These are phyloP conservation scores for Panurus biarmicus DNA, from an alignment of 2,113 vertebrate species.

Conservation along the genomic window DNA sequence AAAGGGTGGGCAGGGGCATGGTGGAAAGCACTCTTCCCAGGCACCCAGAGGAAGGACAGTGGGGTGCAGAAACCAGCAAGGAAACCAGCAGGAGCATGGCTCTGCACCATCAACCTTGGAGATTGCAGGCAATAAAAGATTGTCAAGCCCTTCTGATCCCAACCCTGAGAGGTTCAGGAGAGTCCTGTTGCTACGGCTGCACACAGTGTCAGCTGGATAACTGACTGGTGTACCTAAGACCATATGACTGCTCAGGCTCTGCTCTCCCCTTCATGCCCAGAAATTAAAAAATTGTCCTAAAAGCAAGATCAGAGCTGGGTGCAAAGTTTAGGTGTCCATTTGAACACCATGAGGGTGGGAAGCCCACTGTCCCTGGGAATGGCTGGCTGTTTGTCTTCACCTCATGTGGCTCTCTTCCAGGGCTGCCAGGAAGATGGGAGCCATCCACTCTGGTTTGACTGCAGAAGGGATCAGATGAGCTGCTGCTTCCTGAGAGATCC, in stretches of 20 bases:
- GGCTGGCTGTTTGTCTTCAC: background rate
- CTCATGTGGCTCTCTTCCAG: background rate
- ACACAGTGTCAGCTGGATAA: background rate
- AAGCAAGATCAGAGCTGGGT: background rate
- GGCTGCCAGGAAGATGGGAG: background rate
- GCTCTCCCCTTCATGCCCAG: background rate
- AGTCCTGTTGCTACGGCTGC: background rate
- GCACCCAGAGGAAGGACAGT: background rate
- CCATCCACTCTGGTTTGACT: background rate
- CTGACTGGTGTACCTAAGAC: background rate
- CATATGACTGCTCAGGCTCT: background rate
- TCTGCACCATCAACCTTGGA: background rate
- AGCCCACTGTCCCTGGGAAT: background rate
- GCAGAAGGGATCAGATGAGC: background rate
- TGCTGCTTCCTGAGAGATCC: background rate
- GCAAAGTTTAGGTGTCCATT: background rate
- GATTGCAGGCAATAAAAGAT: background rate
- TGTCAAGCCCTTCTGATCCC: rapidly evolving
- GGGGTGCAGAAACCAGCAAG: background rate
- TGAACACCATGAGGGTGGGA: background rate
- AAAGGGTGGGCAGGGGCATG: background rate
- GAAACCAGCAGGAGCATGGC: background rate
- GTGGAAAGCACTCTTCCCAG: background rate
- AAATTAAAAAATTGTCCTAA: background rate
- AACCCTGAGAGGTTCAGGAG: background rate